Evolutionary conservation across 2,797 vertebrate genomes (phyloP).

Genomic region (Hoplostethus mediterraneus): DNA sequence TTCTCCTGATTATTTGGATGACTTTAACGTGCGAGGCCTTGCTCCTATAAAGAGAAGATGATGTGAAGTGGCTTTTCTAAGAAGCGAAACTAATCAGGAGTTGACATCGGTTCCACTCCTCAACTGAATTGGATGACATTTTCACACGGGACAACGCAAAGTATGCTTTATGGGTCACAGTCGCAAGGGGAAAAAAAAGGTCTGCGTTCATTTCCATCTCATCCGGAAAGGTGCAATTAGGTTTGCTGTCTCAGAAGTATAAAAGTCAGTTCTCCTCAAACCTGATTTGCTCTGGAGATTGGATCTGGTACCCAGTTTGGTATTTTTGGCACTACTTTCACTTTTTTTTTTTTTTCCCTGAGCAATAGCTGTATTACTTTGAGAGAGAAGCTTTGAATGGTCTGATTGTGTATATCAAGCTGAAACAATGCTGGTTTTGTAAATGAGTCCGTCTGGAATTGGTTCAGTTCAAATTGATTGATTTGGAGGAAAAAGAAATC

Average conservation of each 20-base stretch:
- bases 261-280: conserved; percentile 60
- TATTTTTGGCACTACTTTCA: conserved; percentile 64
- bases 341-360: conserved; percentile 45
- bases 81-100: background rate
- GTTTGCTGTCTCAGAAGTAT: conserved; percentile 25
- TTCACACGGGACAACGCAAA: conserved; percentile 16
- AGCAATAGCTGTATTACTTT: conserved; percentile 51
- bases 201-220: conserved; percentile 1
- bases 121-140: conserved; percentile 18
- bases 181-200: background rate
- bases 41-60: conserved; percentile 1
- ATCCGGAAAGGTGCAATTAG: conserved; percentile 33
- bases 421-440: conserved; percentile 70
- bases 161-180: background rate
- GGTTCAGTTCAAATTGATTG: conserved; percentile 61
- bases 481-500: conserved; percentile 55
- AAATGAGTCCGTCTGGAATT: conserved; percentile 40
- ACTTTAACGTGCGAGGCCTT: background rate
- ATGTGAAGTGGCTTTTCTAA: conserved; percentile 3
- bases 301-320: conserved; percentile 63
- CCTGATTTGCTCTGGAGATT: conserved; percentile 64
- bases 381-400: conserved; percentile 53
- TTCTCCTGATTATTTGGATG: conserved; percentile 7
- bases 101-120: conserved; percentile 3
- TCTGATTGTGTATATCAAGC: conserved; percentile 64